Conservation (phyloP, 2,113 vertebrate species). For the Hydropotes inermis region DNA sequence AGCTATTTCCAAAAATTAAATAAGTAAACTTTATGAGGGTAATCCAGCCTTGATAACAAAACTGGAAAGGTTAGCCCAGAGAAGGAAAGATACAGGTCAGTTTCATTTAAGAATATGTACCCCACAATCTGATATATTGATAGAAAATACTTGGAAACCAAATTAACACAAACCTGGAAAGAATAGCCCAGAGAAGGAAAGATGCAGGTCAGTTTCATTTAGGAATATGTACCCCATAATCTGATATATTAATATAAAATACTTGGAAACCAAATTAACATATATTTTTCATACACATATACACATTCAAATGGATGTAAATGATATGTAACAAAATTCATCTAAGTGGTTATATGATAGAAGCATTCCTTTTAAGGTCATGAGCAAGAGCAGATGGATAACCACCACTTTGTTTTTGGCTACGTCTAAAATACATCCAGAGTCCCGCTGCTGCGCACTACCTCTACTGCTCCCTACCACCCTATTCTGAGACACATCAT, state of each 20-base stretch:
- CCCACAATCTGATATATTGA: neutral
- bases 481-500: neutral
- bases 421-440: neutral
- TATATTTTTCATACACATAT: neutral
- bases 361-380: neutral
- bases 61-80: neutral
- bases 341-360: neutral
- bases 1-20: neutral
- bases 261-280: neutral
- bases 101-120: neutral
- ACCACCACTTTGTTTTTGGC: neutral
- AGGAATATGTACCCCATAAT: neutral
- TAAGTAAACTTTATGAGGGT: neutral
- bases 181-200: neutral
- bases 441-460: neutral
- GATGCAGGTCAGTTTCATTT: neutral
- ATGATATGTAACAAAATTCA: neutral
- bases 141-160: neutral
- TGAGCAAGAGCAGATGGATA: neutral
- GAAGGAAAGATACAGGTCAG: neutral
- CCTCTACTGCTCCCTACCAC: neutral
- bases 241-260: neutral
- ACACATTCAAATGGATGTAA: neutral
- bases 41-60: neutral
- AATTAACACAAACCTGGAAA: neutral